Conservation (phyloP, 2,113 vertebrate genomes). For the Nymphicus hollandicus region DNA sequence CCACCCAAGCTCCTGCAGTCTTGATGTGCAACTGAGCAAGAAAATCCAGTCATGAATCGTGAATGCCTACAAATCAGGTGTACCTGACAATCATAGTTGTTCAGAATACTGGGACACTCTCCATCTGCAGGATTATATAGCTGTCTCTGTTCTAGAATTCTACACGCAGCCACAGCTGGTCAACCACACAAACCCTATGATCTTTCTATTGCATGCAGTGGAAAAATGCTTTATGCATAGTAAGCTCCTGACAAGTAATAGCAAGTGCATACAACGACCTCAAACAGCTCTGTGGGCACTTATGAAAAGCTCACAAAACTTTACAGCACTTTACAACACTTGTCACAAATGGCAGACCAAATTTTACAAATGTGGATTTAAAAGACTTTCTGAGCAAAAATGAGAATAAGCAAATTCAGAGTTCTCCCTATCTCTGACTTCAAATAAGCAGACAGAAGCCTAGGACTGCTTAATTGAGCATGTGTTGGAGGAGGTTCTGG, state of each 20-base stretch:
- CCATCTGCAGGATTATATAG: neutral
- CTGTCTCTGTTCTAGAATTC: neutral
- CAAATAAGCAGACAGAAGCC: neutral
- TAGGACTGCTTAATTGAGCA: neutral
- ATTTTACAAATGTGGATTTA: neutral
- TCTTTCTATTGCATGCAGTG: neutral
- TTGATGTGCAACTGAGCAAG: neutral
- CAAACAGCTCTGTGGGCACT: neutral
- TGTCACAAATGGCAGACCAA: neutral
- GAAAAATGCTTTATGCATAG: neutral
- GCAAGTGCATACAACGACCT: neutral
- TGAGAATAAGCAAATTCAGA: neutral
- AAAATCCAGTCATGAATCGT: neutral
- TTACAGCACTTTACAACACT: neutral
- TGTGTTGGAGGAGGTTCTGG: no score
- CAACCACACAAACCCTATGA: neutral
- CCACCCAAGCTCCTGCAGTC: neutral
- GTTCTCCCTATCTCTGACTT: neutral
- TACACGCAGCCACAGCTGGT: neutral
- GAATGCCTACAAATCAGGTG: neutral
- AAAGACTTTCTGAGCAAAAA: neutral
- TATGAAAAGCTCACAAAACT: neutral
- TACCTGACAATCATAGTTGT: neutral
- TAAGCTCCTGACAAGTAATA: neutral
- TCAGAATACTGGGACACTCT: neutral